A percentile compares a stretch with the other conserved stretches of the same genome.
These are phyloP conservation scores for Tolmerus cingulatus DNA, from an alignment of 2,888 invertebrate species.

Conservation along the genomic window DNA sequence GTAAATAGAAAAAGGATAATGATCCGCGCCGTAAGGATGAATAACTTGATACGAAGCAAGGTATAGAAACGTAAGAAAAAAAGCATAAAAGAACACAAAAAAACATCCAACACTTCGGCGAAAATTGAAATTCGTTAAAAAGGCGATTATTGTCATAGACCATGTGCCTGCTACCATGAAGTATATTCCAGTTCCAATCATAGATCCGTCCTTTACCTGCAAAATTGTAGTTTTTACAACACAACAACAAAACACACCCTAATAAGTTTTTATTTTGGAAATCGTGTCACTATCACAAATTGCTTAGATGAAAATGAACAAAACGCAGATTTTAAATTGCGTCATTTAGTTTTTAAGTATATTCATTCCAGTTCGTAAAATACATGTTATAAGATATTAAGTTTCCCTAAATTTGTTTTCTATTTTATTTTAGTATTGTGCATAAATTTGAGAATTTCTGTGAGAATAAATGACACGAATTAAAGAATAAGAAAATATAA, in stretches of 20 bases:
- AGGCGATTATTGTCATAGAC: background rate
- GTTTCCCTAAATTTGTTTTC: no score
- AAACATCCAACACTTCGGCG: constrained; percentile 20
- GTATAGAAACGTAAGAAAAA: constrained; percentile 1
- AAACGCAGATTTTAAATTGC: no score
- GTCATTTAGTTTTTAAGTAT: no score
- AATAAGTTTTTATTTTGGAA: background rate
- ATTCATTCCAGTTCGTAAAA: no score
- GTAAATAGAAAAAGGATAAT: background rate
- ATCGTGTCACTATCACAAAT: background rate
- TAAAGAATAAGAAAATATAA: background rate
- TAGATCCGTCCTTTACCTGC: background rate
- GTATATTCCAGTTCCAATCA: background rate
- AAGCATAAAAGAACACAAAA: background rate
- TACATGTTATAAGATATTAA: no score
- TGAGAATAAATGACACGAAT: background rate
- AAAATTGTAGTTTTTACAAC: background rate
- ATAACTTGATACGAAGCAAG: constrained; percentile 1
- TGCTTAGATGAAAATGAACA: no score
- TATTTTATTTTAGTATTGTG: background rate
- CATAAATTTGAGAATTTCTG: background rate
- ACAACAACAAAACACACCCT: no score
- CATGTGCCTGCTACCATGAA: background rate
- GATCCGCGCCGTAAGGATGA: constrained; percentile 21
- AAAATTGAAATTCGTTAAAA: background rate